Evolutionary conservation across 2,113 vertebrate species (phyloP).

Genomic region (Reinhardtius hippoglossoides): DNA sequence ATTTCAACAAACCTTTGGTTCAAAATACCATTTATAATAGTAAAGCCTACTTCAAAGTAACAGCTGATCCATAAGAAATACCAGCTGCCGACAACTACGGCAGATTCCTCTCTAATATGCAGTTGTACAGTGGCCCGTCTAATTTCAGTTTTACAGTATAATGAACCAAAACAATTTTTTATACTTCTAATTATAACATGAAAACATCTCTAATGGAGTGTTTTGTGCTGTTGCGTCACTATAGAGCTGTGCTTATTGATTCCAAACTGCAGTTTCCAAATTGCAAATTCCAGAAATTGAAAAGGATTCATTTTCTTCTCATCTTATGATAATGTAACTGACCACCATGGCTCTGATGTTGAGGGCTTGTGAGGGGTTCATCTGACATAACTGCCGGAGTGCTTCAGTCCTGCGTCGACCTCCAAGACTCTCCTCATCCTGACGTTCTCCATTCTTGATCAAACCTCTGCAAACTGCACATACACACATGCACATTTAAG

Average conservation of each 20-base stretch:
- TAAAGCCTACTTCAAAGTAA: neutral
- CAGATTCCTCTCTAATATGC: too few species aligned
- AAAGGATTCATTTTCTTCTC: too few species aligned
- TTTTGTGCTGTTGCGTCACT: neutral
- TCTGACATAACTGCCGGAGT: conserved; percentile 94
- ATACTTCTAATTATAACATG: neutral
- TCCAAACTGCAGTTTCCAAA: too few species aligned
- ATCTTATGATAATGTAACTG: conserved; percentile 64
- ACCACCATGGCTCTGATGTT: conserved; percentile 99
- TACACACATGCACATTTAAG: neutral
- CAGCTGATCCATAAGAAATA: neutral
- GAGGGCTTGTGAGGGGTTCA: conserved; percentile 97
- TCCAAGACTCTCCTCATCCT: conserved; percentile 95
- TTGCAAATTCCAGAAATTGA: too few species aligned
- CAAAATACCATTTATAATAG: neutral
- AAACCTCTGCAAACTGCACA: conserved; percentile 92
- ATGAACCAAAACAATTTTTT: neutral
- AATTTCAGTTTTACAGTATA: neutral
- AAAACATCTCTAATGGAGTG: neutral
- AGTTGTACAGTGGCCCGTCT: neutral
- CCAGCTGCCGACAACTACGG: too few species aligned
- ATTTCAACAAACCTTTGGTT: neutral
- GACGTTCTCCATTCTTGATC: conserved; percentile 97
- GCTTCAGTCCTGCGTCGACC: conserved; percentile 96
- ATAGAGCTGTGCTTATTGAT: neutral